phyloP scores from a whole-genome alignment of 2,113 vertebrate genomes.

The Heptranchias perlo region DNA sequence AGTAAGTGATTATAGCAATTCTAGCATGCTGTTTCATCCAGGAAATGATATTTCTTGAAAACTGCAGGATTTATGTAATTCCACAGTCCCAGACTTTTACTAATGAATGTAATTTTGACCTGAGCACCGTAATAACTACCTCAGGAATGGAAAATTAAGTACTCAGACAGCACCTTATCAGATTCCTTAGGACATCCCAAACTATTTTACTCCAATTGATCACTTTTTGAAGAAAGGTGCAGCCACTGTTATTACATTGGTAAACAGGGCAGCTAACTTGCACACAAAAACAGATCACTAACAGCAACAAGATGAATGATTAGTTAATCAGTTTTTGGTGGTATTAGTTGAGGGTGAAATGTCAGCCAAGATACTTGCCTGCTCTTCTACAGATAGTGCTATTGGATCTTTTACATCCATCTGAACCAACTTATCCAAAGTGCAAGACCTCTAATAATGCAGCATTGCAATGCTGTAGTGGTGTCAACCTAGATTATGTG shows the following conservation, averaged over 20 bases:
- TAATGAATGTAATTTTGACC: background rate
- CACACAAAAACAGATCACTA: background rate
- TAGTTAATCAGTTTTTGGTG: background rate
- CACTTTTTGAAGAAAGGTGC: background rate
- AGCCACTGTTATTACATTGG: background rate
- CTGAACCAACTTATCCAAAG: background rate
- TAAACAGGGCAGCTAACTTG: background rate
- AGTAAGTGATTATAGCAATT: background rate
- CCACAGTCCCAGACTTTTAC: background rate
- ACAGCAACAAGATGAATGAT: background rate
- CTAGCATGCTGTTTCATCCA: background rate
- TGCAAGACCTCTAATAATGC: background rate
- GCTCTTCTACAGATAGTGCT: background rate
- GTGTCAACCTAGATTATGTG: no score
- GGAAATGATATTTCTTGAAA: background rate
- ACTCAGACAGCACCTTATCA: background rate
- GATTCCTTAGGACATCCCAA: background rate
- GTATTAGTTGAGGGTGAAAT: background rate
- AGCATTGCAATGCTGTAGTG: no score
- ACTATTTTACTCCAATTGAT: background rate
- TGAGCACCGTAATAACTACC: background rate
- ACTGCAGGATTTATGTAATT: background rate
- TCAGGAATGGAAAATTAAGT: background rate
- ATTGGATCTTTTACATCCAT: background rate
- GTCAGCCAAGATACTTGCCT: background rate